Conservation (phyloP, 2,797 vertebrate species). For the Onychomys leucogaster region DNA sequence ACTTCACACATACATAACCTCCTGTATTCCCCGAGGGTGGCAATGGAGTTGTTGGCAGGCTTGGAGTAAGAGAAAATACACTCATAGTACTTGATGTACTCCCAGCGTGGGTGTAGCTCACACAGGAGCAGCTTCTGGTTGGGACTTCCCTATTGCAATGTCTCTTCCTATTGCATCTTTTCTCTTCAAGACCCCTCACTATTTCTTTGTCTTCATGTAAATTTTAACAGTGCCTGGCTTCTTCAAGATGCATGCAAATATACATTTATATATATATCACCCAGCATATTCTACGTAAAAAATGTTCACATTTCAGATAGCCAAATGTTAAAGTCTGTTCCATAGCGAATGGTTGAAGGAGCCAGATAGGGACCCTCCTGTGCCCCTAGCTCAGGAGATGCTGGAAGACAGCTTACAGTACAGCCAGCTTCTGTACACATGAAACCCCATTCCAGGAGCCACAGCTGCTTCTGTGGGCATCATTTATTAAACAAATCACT, state of each 20-base stretch:
- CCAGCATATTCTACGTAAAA: neutral
- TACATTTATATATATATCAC: neutral
- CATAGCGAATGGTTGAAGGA: neutral
- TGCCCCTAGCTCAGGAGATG: neutral
- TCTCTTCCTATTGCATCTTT: neutral
- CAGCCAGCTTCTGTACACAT: neutral
- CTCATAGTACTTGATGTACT: neutral
- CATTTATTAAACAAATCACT: conserved; percentile 9
- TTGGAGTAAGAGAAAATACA: neutral
- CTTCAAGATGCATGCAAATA: neutral
- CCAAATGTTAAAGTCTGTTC: neutral
- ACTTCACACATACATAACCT: neutral
- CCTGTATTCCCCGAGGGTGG: neutral
- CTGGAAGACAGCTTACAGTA: neutral
- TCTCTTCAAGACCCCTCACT: neutral
- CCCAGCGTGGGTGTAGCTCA: neutral
- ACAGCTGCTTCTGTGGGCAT: neutral
- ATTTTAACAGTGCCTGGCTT: neutral
- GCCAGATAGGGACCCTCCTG: neutral
- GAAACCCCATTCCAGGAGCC: neutral
- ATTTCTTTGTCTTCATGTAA: neutral
- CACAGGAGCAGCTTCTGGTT: neutral
- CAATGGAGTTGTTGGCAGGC: neutral
- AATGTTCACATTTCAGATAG: conserved; percentile 11
- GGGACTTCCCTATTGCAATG: no score